Base-by-base conservation (phyloP, 2,888 invertebrate genomes). In the Plagiodera versicolora region DNA sequence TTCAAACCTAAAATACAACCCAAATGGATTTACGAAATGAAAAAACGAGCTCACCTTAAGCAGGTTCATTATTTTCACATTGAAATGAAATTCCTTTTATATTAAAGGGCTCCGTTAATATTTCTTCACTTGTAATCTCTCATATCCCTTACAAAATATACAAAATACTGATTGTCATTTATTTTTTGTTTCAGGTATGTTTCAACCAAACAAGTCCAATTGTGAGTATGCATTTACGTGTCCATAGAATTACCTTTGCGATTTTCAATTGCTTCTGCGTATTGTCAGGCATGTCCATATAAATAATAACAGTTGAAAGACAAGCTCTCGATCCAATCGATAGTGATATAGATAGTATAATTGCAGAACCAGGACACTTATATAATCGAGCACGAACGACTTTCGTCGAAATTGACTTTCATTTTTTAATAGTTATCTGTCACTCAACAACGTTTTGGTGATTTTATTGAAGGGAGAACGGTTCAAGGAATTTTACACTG, bases 311-410 rank as follows among this genome's bases (percentile, higher is more conserved):
- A 39, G 39, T 39, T 6, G 6, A 14, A n/a, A 16, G 35, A 39
- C 28, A 53, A 17, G 46, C 44, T 44, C n/a, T n/a, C 44, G 24
- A 53, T 44, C 44, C 14, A 19, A 44, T 24, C 11, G 39, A 44
- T 20, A 44, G 35, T 44, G 19, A 19, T 35, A 52, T 61, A 60
- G 61, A 55, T 60, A 47, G 28, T 46, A 48, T 52, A 58, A 56
- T 62, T 64, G 59, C 49, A 62, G 60, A 65, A 62, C 57, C 58
- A 32, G 65, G 52, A 54, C 56, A 54, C 20, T 51, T 65, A 60
- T 56, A 56, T 65, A 62, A 65, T 49, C 48, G 48, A 45, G 59
- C 39, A 49, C 19, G 24, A 62, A 49, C 19, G 17, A 62, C 65
- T 65, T 65, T 65, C 65, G 61, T 60, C 56, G 52, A 6, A 30